Evolutionary conservation across 1,140 invertebrate species (phyloP), one percentile per base, ranked within the genome.

Genomic region (Diabrotica virgifera): DNA sequence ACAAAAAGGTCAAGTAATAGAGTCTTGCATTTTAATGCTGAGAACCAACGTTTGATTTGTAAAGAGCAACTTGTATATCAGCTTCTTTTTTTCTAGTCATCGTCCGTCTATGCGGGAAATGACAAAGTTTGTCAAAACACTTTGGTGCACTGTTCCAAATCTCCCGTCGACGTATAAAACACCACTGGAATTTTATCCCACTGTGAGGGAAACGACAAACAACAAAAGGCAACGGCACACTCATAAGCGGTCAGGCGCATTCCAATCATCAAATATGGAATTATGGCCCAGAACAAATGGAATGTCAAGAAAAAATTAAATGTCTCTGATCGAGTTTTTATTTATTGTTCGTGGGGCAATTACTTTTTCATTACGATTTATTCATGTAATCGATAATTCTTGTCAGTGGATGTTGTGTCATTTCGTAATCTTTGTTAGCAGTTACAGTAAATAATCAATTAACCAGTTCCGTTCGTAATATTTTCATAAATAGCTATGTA

Each of bases 291-390:
- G 8, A n/a, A n/a, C 8, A 46, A 46, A 10, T 46, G 40, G 40
- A 46, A 46, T 46, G 40, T 46, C 40, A 46, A 46, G n/a, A 46
- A n/a, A 46, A 46, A 46, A 46, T 46, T 46, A 46, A 46, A n/a
- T 46, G n/a, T 10, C 40, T 46, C n/a, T 10, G 40, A 46, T 46
- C 40, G 40, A 46, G 40, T n/a, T 46, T 46, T 46, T 46, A 46
- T 46, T 46, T 46, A 46, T 46, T 46, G 40, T 46, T 46, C n/a
- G 4, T 10, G n/a, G 40, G 24, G 24, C 24, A 24, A 24, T 24
- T 24, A 24, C 24, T 24, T 24, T 24, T 24, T 24, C 24, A 24
- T 24, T 24, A 24, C 24, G 1, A 24, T 24, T 24, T 24, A 24
- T 24, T 24, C 24, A 24, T 24, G 24, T 24, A 24, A 24, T 24